Conservation (phyloP, 2,888 invertebrate species). For the Dryomyza anilis region DNA sequence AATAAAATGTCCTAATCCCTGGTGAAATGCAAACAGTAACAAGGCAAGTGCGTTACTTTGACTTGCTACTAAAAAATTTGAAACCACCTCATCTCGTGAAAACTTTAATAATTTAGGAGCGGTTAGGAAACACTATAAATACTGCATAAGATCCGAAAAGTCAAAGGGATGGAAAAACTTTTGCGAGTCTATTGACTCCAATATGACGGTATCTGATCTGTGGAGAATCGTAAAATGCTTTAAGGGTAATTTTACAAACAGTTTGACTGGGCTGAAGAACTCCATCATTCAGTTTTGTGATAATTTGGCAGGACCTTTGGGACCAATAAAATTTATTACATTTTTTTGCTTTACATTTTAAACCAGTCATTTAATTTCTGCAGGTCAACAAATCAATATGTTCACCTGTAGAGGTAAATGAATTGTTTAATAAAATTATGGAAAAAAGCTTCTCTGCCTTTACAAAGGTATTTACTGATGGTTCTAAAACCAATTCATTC, state of each 20-base stretch:
- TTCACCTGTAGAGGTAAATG: neutral
- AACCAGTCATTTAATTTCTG: neutral
- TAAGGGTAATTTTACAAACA: neutral
- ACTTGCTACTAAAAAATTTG: neutral
- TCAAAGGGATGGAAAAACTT: neutral
- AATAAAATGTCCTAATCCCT: neutral
- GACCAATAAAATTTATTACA: neutral
- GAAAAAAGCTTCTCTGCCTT: neutral
- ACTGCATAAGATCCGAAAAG: neutral
- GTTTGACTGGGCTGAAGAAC: neutral
- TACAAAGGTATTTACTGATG: constrained; percentile 13
- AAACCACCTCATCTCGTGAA: neutral
- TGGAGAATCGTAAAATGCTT: neutral
- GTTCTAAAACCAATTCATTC: neutral
- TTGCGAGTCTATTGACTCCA: neutral
- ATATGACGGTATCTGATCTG: constrained; percentile 16
- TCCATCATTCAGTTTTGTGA: constrained; percentile 3
- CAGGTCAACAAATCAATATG: neutral
- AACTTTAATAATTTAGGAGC: neutral
- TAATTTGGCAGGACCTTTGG: neutral
- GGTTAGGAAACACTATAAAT: neutral
- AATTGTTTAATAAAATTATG: neutral
- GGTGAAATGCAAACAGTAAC: neutral
- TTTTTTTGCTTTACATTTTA: neutral
- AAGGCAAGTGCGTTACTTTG: neutral